Conservation (phyloP, 2,113 vertebrate genomes). For the Cephalopterus ornatus region DNA sequence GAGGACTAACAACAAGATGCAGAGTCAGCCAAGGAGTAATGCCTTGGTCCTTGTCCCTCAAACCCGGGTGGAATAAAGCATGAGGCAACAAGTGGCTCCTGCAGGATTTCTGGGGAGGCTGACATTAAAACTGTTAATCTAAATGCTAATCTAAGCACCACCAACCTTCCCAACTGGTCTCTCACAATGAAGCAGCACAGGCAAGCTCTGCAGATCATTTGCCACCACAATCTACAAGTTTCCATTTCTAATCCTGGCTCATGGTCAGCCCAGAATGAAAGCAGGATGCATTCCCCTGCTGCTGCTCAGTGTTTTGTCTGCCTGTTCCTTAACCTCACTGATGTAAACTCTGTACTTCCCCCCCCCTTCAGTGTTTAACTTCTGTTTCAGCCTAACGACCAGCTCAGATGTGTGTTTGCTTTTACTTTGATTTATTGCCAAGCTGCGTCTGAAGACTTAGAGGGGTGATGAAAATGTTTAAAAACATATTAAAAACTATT, state of each 20-base stretch:
- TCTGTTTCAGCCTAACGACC: conserved; percentile 30
- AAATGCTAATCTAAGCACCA: background rate
- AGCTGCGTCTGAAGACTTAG: background rate
- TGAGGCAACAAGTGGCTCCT: background rate
- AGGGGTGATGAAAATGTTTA: conserved; percentile 33
- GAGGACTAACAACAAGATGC: background rate
- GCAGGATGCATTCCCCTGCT: background rate
- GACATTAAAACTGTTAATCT: background rate
- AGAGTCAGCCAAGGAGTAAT: background rate
- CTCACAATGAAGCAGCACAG: background rate
- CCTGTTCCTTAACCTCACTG: conserved; percentile 42
- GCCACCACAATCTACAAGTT: background rate
- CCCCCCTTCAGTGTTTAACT: conserved; percentile 22
- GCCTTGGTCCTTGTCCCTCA: background rate
- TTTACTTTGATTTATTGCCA: conserved; percentile 53
- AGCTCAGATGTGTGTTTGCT: background rate
- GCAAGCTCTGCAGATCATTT: background rate
- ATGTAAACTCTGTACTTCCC: background rate
- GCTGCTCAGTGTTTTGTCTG: conserved; percentile 11
- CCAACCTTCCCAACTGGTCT: too few species aligned
- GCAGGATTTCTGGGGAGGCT: background rate
- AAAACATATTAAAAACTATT: conserved; percentile 15
- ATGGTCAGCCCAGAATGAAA: background rate
- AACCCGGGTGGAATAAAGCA: background rate
- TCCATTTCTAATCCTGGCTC: background rate